Evolutionary conservation across 2,113 vertebrate species (phyloP), one percentile per base, ranked within the genome.

Genomic region (Hippocampus abdominalis): DNA sequence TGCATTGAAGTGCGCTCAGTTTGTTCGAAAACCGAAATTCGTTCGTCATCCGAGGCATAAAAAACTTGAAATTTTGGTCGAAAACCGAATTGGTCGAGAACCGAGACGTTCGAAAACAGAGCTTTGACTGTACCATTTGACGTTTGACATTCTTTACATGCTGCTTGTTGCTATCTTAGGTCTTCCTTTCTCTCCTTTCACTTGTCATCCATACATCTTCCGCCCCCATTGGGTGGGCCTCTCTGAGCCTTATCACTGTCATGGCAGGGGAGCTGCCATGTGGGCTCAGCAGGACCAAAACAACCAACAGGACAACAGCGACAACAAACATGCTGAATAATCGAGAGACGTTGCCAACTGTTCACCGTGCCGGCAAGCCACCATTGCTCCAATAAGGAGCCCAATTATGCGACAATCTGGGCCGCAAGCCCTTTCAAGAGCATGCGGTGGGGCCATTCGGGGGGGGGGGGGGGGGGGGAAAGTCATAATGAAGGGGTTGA

Each of bases 251-350:
- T n/a, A 29, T 75, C 71, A 72, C 69, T 75, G 72, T 48, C 65
- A 76, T 67, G 69, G 23, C 70, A 79, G 72, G 32, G 60, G 71
- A 69, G 71, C 21, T 54, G 48, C 4, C 8, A 21, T 20, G 57
- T 32, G 67, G 27, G 46, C 68, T 72, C 53, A 63, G 75, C 65
- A 42, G 25, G 69, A 54, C 74, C 80, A 83, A 77, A 81, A 80
- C 86, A 88, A 86, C 20, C 27, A 64, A 23, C 77, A 89, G 78
- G 81, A 77, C 76, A 64, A 21, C 49, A 74, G 69, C 68, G 73
- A 78, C 76, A 79, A 81, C 82, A 87, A 83, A 80, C 75, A 74
- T 61, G 70, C 75, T 0, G 32, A 85, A 79, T 82, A 70, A 80
- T 71, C 70, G 21, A 61, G 71, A 85, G 77, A 86, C 74, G 46